phyloP scores from a whole-genome alignment of 1,140 invertebrate species.

The Aphelenchoides fujianensis region DNA sequence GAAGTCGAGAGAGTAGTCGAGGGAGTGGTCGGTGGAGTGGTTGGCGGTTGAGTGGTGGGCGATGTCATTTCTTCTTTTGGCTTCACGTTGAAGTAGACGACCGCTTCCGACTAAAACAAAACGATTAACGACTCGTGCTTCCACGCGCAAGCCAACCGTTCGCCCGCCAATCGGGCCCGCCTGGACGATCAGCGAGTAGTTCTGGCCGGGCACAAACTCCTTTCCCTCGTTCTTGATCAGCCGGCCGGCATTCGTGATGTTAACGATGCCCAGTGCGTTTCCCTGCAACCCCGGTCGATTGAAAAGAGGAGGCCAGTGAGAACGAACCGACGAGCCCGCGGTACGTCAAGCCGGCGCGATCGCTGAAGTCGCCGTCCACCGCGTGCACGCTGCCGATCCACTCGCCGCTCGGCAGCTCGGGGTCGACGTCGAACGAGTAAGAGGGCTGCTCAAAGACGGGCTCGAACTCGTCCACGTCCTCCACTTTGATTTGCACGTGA shows the following conservation, averaged over 20 bases:
- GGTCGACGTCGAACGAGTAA: conserved; percentile 27
- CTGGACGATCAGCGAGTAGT: conserved; percentile 25
- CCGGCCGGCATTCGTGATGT: conserved; percentile 20
- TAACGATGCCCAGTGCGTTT: conserved; percentile 23
- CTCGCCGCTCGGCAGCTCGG: conserved; percentile 24
- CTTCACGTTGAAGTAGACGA: conserved; percentile 11
- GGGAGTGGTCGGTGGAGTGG: neutral
- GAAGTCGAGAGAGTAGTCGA: neutral
- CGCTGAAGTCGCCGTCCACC: conserved; percentile 40
- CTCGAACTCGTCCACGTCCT: conserved; percentile 46
- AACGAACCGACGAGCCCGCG: conserved; percentile 21
- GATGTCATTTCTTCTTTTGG: neutral
- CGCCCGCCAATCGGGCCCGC: conserved; percentile 4
- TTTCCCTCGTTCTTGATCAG: conserved; percentile 25
- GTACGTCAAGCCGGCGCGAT: conserved; percentile 21
- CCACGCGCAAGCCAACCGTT: neutral
- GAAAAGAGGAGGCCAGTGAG: conserved; percentile 24
- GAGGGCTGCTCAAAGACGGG: conserved; percentile 32
- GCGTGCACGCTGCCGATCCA: conserved; percentile 39
- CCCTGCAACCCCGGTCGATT: conserved; percentile 21
- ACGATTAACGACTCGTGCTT: neutral
- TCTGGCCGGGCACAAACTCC: neutral
- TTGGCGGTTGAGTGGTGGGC: neutral
- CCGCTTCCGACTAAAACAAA: conserved; percentile 9
- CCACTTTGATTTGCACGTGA: conserved; percentile 40